Conservation (phyloP, 2,113 vertebrate genomes). For the Myotis davidii region DNA sequence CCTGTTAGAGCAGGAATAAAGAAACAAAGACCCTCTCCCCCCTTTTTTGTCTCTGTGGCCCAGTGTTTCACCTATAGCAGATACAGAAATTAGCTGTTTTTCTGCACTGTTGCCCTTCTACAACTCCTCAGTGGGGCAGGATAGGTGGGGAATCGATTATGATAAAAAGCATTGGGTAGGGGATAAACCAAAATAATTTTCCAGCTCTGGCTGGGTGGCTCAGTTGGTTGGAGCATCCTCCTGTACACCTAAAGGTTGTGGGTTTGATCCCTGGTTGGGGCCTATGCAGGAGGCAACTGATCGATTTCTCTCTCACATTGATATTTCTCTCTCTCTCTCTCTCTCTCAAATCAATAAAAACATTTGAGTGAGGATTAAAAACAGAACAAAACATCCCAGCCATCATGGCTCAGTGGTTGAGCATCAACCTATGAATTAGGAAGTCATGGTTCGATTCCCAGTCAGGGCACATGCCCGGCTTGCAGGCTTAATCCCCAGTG, state of each 20-base stretch:
- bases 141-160: background rate
- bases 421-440: too few species aligned
- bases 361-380: too few species aligned
- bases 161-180: background rate
- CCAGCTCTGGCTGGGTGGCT: background rate
- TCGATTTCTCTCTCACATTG: too few species aligned
- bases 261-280: background rate
- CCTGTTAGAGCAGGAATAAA: slow-evolving; percentile 10
- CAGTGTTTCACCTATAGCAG: background rate
- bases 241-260: background rate
- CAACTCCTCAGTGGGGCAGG: background rate
- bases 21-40: background rate
- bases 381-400: too few species aligned
- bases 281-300: background rate
- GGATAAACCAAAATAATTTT: slow-evolving; percentile 7
- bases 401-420: too few species aligned
- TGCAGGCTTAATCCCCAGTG: background rate
- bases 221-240: background rate
- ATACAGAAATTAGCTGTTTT: background rate
- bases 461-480: background rate
- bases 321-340: too few species aligned
- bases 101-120: background rate
- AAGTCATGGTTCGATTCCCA: background rate
- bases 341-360: too few species aligned
- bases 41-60: background rate